phyloP scores from a whole-genome alignment of 2,797 vertebrate species.

The Pogonophryne albipinna region DNA sequence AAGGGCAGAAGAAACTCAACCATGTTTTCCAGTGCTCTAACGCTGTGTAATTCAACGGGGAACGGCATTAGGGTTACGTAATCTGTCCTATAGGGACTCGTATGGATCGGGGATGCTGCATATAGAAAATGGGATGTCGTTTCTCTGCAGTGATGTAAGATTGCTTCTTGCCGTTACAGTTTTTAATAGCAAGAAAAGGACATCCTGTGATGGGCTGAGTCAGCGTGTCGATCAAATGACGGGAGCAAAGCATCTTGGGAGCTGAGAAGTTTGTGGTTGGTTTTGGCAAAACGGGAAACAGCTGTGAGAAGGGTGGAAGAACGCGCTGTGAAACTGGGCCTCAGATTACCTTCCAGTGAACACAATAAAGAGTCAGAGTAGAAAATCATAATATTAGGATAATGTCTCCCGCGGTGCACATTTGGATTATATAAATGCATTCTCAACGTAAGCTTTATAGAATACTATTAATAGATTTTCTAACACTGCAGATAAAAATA shows the following conservation, averaged over 20 bases:
- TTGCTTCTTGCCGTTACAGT: slow-evolving; percentile 19
- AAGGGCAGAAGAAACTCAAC: neutral
- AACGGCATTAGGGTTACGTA: slow-evolving; percentile 45
- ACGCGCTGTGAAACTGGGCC: neutral
- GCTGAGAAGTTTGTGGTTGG: slow-evolving; percentile 5
- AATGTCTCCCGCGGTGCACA: slow-evolving; percentile 14
- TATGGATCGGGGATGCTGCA: slow-evolving; percentile 42
- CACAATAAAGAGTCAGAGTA: slow-evolving; percentile 7
- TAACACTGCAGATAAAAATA: slow-evolving; percentile 50
- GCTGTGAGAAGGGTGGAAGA: slow-evolving; percentile 45
- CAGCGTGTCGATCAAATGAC: slow-evolving; percentile 70
- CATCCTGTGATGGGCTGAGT: slow-evolving; percentile 71
- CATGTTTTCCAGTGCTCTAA: slow-evolving; percentile 25
- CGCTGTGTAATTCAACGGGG: slow-evolving; percentile 39
- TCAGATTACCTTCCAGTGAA: neutral
- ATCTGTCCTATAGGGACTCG: slow-evolving; percentile 24
- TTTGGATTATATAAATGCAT: slow-evolving; percentile 24
- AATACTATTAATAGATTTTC: slow-evolving; percentile 48
- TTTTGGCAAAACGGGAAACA: slow-evolving; percentile 62
- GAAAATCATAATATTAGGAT: slow-evolving; percentile 36
- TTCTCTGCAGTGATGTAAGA: slow-evolving; percentile 54
- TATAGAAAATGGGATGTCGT: slow-evolving; percentile 57
- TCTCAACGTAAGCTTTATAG: neutral
- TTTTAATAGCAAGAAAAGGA: slow-evolving; percentile 17
- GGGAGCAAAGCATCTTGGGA: slow-evolving; percentile 56